Evolutionary conservation across 2,113 vertebrate species (phyloP).

Genomic region (Osmerus mordax): DNA sequence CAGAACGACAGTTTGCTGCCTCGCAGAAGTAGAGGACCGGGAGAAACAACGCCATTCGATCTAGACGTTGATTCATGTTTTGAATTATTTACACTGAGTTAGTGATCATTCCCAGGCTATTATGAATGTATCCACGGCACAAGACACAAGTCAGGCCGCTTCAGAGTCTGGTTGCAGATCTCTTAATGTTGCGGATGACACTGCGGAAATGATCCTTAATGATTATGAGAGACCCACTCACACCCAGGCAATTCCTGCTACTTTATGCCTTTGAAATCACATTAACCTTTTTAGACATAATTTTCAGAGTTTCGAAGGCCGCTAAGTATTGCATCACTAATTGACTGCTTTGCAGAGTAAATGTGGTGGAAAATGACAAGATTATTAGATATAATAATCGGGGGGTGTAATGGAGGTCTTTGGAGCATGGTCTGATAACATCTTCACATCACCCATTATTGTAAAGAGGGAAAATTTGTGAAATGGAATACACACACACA

Average conservation of each 20-base stretch:
- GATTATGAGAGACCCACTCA: conserved; percentile 38
- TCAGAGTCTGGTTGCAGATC: conserved; percentile 29
- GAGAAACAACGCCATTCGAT: no score
- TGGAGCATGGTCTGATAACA: conserved; percentile 50
- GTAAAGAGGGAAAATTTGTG: conserved; percentile 28
- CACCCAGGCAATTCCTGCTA: conserved; percentile 45
- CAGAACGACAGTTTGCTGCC: no score
- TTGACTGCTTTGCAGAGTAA: conserved; percentile 70
- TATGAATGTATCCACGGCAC: no score
- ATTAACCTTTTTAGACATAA: conserved; percentile 65
- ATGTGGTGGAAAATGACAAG: conserved; percentile 73
- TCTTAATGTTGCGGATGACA: conserved; percentile 39
- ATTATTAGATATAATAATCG: conserved; percentile 61
- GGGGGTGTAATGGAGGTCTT: conserved; percentile 59
- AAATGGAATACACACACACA: conserved; percentile 14
- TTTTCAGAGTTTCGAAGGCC: conserved; percentile 53
- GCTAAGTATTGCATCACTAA: conserved; percentile 67
- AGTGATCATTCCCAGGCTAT: no score
- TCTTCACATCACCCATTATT: conserved; percentile 18
- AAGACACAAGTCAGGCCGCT: background rate
- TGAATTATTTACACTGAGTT: no score
- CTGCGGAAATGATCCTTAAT: conserved; percentile 42
- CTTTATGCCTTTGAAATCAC: conserved; percentile 64
- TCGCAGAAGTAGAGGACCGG: no score
- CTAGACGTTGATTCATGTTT: no score